phyloP scores from a whole-genome alignment of 2,888 invertebrate genomes.

The Callyntrura guangdongensis region DNA sequence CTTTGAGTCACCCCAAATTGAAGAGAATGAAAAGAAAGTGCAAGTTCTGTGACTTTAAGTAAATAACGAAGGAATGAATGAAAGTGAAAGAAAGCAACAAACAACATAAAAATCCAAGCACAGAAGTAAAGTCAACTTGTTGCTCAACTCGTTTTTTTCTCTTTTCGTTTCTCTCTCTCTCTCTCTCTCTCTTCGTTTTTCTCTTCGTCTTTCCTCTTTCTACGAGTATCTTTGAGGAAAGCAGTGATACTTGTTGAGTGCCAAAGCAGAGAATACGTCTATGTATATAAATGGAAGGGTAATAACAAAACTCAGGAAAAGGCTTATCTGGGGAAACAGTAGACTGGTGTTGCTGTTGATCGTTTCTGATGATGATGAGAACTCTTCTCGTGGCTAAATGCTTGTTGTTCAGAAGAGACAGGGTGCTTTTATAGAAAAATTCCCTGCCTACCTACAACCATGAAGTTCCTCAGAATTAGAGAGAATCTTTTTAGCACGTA shows the following conservation, averaged over 20 bases:
- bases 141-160: conserved; percentile 21
- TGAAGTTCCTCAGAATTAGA: not conserved
- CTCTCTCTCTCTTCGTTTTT: conserved; percentile 3
- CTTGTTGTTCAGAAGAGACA: conserved; percentile 26
- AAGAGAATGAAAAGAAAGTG: not conserved
- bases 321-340: conserved; percentile 51
- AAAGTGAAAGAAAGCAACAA: not conserved
- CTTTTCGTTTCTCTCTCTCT: not conserved
- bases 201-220: not conserved
- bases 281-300: conserved; percentile 9
- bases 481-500: not conserved
- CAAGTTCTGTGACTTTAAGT: not conserved
- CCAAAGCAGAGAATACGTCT: not conserved
- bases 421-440: conserved; percentile 65
- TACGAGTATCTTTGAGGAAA: not conserved
- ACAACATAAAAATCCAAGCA: conserved; percentile 18
- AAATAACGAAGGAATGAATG: not conserved
- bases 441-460: not conserved
- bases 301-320: conserved; percentile 31
- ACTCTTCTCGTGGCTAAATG: conserved; percentile 65
- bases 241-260: conserved; percentile 53
- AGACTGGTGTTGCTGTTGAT: conserved; percentile 44
- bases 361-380: conserved; percentile 54
- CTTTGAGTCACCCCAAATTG: conserved; percentile 31
- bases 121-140: conserved; percentile 45